These are phyloP conservation scores for Mactromeris polynyma DNA, from an alignment of 2,888 invertebrate species.

Conservation along the genomic window DNA sequence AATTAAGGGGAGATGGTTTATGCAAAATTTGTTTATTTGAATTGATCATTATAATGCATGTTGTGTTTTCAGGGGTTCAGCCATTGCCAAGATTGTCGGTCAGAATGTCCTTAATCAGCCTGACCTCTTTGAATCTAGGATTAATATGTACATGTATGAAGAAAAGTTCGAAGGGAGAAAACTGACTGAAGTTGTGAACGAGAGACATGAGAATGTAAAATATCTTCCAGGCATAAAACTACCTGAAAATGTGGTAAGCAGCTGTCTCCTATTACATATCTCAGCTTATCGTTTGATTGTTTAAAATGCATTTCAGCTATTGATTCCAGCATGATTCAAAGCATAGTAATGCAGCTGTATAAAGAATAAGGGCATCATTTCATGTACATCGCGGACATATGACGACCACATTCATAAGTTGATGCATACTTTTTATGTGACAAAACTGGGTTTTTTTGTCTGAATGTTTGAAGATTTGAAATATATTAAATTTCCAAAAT, in stretches of 20 bases:
- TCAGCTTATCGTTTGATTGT: too few species aligned
- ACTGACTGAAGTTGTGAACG: conserved; percentile 98
- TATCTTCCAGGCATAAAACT: conserved; percentile 98
- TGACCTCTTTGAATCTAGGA: conserved; percentile 92
- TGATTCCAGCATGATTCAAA: too few species aligned
- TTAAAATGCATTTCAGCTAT: too few species aligned
- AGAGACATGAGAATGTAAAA: conserved; percentile 99
- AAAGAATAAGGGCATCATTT: too few species aligned
- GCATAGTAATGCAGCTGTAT: too few species aligned
- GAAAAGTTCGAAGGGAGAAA: conserved; percentile 96
- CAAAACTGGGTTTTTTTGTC: too few species aligned
- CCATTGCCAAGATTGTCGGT: conserved; percentile 99
- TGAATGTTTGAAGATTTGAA: too few species aligned
- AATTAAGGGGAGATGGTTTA: background rate
- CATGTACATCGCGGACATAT: too few species aligned
- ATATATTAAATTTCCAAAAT: too few species aligned
- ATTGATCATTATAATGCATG: background rate
- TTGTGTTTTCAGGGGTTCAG: conserved; percentile 92
- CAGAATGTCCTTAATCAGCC: conserved; percentile 91
- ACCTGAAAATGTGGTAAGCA: conserved; percentile 97
- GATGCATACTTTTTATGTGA: too few species aligned
- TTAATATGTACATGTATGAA: conserved; percentile 97
- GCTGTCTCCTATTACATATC: too few species aligned
- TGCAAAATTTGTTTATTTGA: background rate
- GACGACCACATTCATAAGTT: too few species aligned